phyloP scores from a whole-genome alignment of 2,888 invertebrate genomes.

The Pteria penguin region DNA sequence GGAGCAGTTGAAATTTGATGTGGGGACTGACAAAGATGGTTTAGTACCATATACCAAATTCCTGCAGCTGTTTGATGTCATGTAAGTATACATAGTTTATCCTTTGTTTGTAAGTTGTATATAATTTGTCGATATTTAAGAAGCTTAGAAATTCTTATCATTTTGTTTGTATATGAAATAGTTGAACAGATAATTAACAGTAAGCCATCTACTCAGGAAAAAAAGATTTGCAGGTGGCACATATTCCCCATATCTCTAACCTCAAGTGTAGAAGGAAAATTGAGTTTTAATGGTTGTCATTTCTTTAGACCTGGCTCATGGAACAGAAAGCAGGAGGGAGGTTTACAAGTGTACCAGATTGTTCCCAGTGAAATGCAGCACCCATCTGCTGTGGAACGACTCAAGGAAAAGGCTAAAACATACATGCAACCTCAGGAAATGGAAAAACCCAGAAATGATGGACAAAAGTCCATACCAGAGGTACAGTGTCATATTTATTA shows the following conservation, averaged over 20 bases:
- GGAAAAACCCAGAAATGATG: constrained; percentile 25
- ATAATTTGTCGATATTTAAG: too few relatives aligned
- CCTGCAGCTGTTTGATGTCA: constrained; percentile 63
- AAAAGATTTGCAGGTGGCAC: too few relatives aligned
- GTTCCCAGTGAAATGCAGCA: constrained; percentile 42
- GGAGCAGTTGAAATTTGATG: constrained; percentile 57
- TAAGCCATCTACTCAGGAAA: too few relatives aligned
- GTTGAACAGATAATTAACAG: too few relatives aligned
- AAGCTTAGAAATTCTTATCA: too few relatives aligned
- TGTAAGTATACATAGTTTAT: constrained; percentile 58
- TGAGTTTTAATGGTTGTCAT: too few relatives aligned
- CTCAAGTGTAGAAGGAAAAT: too few relatives aligned
- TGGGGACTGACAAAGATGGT: constrained; percentile 63
- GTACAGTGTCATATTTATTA: too few relatives aligned
- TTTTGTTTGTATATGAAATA: too few relatives aligned
- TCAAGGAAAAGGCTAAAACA: constrained; percentile 53
- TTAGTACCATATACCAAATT: constrained; percentile 65
- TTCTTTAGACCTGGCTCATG: constrained; percentile 61
- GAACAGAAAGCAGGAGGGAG: constrained; percentile 59
- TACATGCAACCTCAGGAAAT: constrained; percentile 46
- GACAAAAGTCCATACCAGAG: constrained; percentile 44
- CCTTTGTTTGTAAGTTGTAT: too few relatives aligned
- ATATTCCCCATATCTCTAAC: too few relatives aligned
- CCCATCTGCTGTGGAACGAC: constrained; percentile 46
- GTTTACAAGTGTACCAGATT: constrained; percentile 47